Base-by-base conservation (phyloP, 2,113 vertebrate species). In the Callaeas wilsoni region DNA sequence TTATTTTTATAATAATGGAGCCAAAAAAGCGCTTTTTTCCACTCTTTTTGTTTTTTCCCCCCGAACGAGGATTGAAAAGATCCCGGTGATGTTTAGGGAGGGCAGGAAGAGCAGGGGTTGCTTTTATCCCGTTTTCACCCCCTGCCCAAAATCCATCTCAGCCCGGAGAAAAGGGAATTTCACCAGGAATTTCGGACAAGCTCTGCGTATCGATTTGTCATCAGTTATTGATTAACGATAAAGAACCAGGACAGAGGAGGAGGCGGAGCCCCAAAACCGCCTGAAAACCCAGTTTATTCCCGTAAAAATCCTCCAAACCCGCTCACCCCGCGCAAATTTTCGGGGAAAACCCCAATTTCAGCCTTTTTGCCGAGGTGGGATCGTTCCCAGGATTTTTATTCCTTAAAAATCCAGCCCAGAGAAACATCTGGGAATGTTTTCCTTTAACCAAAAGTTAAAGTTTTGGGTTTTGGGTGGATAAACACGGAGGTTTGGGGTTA, bases 171-270 rank as follows among this genome's bases (percentile, higher is more conserved):
- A 57, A 27, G 12, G 35, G 20, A 52, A 35, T 39, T 62, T n/a
- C n/a, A n/a, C 33, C 14, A 1, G 4, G 1, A 26, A 2, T 32
- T 64, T 30, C 2, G 29, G 42, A 4, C 3, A 13, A 30, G 13
- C 9, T 49, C 20, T 10, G 17, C 11, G 5, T 8, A 6, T 35
- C 12, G 6, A n/a, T 33, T 32, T n/a, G 6, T 14, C 17, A 33
- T 26, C 32, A 1, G 6, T 10, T 27, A 29, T 32, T 32, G 25
- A 15, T 59, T 6, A 39, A 13, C 46, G 4, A 29, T 13, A 7
- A 74, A 46, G 1, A 21, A 8, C 21, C 84, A 0, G 47, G 37
- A 19, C 50, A 25, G 65, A 29, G 46, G 17, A 5, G 60, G 42
- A 70, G 50, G 44, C 41, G 41, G 44, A 37, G 33, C 44, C 76